Conservation (phyloP, 2,797 vertebrate species). For the Enteromius trimaculatus region DNA sequence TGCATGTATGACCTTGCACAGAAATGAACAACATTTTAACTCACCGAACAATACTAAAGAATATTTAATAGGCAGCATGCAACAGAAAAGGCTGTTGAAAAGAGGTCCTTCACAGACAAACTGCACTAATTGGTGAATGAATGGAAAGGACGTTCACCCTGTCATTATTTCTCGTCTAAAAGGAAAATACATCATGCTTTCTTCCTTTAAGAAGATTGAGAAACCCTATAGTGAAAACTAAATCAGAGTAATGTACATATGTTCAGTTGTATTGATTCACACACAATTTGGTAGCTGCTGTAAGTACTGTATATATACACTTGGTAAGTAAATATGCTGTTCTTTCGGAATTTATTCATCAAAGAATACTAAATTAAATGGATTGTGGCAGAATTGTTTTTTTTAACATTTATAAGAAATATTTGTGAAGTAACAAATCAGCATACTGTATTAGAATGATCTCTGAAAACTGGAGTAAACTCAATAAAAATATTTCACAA, state of each 20-base stretch:
- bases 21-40: background rate
- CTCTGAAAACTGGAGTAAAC: background rate
- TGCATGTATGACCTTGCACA: background rate
- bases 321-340: too few relatives aligned
- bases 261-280: too few relatives aligned
- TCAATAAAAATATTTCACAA: background rate
- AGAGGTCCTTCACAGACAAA: slow-evolving; percentile 19
- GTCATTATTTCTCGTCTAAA: background rate
- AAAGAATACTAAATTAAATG: background rate
- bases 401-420: background rate
- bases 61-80: background rate
- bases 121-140: background rate
- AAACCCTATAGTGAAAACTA: background rate
- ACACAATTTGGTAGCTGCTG: too few relatives aligned
- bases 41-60: background rate
- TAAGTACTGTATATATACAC: background rate
- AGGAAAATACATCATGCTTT: background rate
- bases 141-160: background rate
- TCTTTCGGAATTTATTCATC: background rate
- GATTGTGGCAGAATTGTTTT: background rate
- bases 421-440: too few relatives aligned
- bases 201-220: background rate
- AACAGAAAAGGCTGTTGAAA: slow-evolving; percentile 9
- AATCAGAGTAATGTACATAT: background rate
- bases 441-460: too few relatives aligned